A percentile compares a stretch with the other conserved stretches of the same genome.
phyloP scores from a whole-genome alignment of 2,113 vertebrate genomes.

The Mandrillus leucophaeus region DNA sequence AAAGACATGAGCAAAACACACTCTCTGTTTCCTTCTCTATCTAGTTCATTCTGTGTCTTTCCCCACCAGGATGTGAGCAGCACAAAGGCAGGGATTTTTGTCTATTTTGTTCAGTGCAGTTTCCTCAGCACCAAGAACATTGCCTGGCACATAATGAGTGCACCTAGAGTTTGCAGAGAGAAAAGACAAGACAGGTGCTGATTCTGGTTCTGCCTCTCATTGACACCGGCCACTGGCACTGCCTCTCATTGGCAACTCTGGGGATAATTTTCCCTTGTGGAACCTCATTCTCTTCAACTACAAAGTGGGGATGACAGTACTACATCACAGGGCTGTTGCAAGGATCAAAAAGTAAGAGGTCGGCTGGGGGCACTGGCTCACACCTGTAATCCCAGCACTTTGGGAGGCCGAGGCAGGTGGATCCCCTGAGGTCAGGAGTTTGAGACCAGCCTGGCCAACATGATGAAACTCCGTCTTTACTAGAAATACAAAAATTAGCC shows the following conservation, averaged over 20 bases:
- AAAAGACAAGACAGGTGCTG: background rate
- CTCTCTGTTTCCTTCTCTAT: background rate
- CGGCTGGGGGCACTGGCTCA: too few relatives aligned
- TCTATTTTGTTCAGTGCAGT: background rate
- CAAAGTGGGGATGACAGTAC: too few relatives aligned
- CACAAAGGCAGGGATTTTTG: background rate
- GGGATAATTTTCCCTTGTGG: background rate
- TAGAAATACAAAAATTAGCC: too few relatives aligned
- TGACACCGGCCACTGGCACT: background rate
- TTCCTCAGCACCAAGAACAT: background rate
- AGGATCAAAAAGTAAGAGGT: background rate
- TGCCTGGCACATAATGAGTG: rapidly evolving
- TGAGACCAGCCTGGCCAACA: too few relatives aligned
- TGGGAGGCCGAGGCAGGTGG: too few relatives aligned
- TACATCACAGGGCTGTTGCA: background rate
- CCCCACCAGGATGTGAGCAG: background rate
- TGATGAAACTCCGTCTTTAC: too few relatives aligned
- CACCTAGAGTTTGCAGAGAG: background rate
- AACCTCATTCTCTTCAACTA: background rate
- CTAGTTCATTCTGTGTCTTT: background rate
- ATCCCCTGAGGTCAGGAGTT: too few relatives aligned
- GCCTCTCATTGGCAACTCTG: background rate
- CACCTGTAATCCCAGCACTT: too few relatives aligned
- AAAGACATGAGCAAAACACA: background rate
- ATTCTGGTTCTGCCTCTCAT: background rate